These are phyloP conservation scores for Pluvianellus socialis DNA, from an alignment of 2,113 vertebrate species.

Conservation along the genomic window DNA sequence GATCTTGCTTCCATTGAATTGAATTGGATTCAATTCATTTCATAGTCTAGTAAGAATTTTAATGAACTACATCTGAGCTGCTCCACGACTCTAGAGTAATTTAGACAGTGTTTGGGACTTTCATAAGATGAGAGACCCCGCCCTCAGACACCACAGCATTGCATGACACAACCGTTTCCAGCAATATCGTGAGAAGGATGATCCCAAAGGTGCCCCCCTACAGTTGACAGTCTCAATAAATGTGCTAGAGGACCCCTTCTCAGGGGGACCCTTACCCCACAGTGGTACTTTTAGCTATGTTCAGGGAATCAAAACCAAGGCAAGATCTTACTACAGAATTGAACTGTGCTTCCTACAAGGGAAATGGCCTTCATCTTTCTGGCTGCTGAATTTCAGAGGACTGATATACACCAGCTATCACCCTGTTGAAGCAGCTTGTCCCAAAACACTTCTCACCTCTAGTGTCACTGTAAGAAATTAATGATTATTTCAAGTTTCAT, in stretches of 20 bases:
- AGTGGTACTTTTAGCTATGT: fast-evolving
- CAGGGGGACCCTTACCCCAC: fast-evolving
- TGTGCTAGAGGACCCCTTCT: not conserved
- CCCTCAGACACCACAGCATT: not conserved
- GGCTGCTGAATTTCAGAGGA: not conserved
- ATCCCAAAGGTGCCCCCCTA: not conserved
- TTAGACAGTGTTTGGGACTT: not conserved
- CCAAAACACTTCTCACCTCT: not conserved
- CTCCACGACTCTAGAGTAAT: not conserved
- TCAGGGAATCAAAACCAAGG: not conserved
- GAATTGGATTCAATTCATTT: not conserved
- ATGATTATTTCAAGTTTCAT: not conserved
- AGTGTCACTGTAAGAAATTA: not conserved
- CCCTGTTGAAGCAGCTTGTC: not conserved
- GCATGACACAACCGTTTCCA: not conserved
- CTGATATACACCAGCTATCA: not conserved
- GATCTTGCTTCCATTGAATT: not conserved
- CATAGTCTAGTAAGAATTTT: not conserved
- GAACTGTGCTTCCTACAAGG: not conserved
- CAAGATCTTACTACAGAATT: not conserved
- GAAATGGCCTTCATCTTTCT: not conserved
- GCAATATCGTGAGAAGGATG: not conserved
- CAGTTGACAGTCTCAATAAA: too few species aligned
- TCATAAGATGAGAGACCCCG: not conserved
- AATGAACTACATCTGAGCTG: not conserved